Conservation (phyloP, 2,888 invertebrate genomes). For the Argyresthia goedartella region DNA sequence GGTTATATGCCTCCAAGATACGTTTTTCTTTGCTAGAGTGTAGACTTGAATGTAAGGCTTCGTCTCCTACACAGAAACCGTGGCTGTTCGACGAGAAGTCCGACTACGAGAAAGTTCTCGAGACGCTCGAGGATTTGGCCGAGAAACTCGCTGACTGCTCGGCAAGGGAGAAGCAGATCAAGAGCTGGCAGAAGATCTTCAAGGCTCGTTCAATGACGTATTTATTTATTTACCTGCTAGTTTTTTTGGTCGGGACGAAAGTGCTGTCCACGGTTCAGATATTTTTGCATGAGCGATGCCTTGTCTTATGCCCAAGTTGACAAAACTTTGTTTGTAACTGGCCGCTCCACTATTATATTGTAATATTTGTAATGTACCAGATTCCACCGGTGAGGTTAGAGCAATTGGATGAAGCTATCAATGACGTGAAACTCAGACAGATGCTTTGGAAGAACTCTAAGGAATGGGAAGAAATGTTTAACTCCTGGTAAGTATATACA, state of each 20-base stretch:
- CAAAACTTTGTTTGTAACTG: too few species aligned
- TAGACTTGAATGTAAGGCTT: too few species aligned
- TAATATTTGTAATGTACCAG: constrained; percentile 38
- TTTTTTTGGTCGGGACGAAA: too few species aligned
- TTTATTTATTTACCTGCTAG: too few species aligned
- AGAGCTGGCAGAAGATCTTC: constrained; percentile 87
- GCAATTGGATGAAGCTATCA: constrained; percentile 82
- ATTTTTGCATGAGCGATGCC: too few species aligned
- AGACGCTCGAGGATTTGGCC: constrained; percentile 73
- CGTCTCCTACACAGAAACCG: constrained; percentile 68
- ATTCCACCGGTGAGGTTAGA: constrained; percentile 88
- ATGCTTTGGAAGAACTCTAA: constrained; percentile 84
- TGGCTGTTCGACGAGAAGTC: constrained; percentile 82
- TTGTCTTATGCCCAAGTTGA: too few species aligned
- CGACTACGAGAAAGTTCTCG: constrained; percentile 74
- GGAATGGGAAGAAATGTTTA: constrained; percentile 78
- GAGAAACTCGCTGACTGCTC: constrained; percentile 75
- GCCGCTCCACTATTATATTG: too few species aligned
- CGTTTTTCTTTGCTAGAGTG: too few species aligned
- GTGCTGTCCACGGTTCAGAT: too few species aligned
- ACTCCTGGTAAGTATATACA: constrained; percentile 69
- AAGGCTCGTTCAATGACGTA: constrained; percentile 60
- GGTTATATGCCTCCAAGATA: too few species aligned
- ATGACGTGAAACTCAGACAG: constrained; percentile 83
- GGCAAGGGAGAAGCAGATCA: constrained; percentile 79